These are phyloP conservation scores for Vespertilio murinus DNA, from an alignment of 2,797 vertebrate genomes.

Conservation along the genomic window DNA sequence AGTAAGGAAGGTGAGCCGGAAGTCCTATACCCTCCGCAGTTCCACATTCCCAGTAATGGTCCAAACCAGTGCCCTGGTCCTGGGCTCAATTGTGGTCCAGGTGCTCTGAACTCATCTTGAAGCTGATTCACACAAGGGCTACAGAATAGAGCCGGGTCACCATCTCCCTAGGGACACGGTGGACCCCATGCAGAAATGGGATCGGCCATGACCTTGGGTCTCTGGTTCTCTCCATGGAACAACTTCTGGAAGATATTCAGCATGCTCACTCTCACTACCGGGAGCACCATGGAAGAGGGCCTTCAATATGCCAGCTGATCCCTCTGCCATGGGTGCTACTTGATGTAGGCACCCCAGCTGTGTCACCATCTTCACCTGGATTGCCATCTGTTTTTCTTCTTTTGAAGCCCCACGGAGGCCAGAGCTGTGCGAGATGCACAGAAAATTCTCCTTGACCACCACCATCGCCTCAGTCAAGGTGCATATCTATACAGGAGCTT, in stretches of 20 bases:
- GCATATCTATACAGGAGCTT: neutral
- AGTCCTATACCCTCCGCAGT: constrained; percentile 63
- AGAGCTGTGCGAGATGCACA: neutral
- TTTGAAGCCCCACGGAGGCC: neutral
- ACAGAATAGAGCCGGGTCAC: constrained; percentile 87
- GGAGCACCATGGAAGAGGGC: constrained; percentile 86
- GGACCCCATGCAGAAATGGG: constrained; percentile 87
- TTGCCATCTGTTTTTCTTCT: neutral
- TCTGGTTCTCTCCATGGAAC: constrained; percentile 71
- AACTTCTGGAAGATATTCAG: constrained; percentile 87
- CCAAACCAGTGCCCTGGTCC: constrained; percentile 59
- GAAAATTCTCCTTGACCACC: neutral
- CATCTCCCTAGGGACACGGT: constrained; percentile 92
- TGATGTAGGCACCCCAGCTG: neutral
- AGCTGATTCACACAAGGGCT: constrained; percentile 86
- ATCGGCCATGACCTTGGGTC: constrained; percentile 86
- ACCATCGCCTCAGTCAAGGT: neutral
- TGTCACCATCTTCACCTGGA: neutral
- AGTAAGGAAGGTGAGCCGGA: neutral
- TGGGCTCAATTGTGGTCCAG: neutral
- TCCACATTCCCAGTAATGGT: constrained; percentile 67
- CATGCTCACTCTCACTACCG: constrained; percentile 88
- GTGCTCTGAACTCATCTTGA: constrained; percentile 85
- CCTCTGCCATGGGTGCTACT: neutral
- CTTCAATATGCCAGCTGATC: constrained; percentile 86